Evolutionary conservation across 2,113 vertebrate species (phyloP).

Genomic region (Chionomys nivalis): DNA sequence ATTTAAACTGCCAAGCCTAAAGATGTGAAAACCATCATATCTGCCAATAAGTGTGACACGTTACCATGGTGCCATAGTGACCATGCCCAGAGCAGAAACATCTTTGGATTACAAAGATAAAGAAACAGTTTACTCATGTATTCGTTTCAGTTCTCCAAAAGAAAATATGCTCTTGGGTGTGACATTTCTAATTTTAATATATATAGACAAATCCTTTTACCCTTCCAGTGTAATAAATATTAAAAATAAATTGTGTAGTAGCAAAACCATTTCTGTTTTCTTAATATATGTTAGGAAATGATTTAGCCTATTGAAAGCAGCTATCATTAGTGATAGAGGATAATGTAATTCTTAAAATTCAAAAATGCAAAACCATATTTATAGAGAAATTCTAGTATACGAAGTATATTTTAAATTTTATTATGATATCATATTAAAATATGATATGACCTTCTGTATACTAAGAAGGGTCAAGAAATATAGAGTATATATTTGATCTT

Average conservation of each 20-base stretch:
- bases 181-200: neutral
- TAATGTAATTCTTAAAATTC: slow-evolving; percentile 20
- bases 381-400: neutral
- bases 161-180: neutral
- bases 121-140: slow-evolving; percentile 16
- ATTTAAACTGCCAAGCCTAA: slow-evolving; percentile 25
- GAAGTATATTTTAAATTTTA: slow-evolving; percentile 31
- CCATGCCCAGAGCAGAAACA: neutral
- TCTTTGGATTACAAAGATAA: slow-evolving; percentile 30
- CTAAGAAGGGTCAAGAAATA: slow-evolving; percentile 27
- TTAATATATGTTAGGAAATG: neutral
- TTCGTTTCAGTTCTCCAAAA: slow-evolving; percentile 41
- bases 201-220: neutral
- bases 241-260: slow-evolving; percentile 16
- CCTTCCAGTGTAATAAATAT: slow-evolving; percentile 27
- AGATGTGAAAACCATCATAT: slow-evolving; percentile 12
- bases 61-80: neutral
- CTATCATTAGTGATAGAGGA: neutral
- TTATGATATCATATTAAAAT: neutral
- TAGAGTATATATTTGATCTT: slow-evolving; percentile 2
- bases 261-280: slow-evolving; percentile 5
- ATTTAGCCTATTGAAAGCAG: slow-evolving; percentile 1
- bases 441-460: slow-evolving; percentile 14
- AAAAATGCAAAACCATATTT: neutral
- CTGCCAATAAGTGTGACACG: neutral